Base-by-base conservation (phyloP, 2,888 invertebrate genomes). In the Myopa tessellatipennis region DNA sequence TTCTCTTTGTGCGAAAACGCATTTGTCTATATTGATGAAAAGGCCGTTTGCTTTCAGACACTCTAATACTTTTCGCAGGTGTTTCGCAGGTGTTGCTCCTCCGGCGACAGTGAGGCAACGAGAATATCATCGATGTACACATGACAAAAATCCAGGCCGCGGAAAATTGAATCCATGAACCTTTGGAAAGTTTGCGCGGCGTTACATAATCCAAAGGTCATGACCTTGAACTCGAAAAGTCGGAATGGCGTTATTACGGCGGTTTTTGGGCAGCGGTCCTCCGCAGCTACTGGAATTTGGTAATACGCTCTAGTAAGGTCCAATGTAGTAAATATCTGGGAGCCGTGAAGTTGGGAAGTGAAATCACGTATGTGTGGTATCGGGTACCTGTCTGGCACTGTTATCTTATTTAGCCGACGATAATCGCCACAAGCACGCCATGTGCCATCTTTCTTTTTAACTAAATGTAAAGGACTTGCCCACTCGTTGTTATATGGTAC, bases 171-270 rank as follows among this genome's bases (percentile, higher is more conserved):
- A 72, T 88, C 82, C 52, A 88, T 85, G 73, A 86, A 83, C 4
- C 85, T 78, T 76, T 87, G 86, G 74, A 88, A 88, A 0, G 86
- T 85, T 60, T 86, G 86, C 3, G 83, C 84, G 0, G 87, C 86
- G 76, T 87, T 88, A 0, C 85, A 79, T 4, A 89, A 78, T 0
- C 87, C 87, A 74, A 87, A 88, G 0, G 84, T 82, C 86, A 87
- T 87, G 5, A 34, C 52, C 0, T 81, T 71, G 69, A 84, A 86
- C 78, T 87, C 86, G 72, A 83, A 88, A 5, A 86, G 79, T 6
- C 86, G 85, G 76, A 87, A 87, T 0, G 86, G 86, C 3, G 87
- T 88, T 12, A 80, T 85, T 4, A 88, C 84, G 1, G 81, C 81
- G 14, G 80, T 81, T 80, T 88, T 87, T 1, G 76, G 80, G 4